Evolutionary conservation across 2,113 vertebrate species (phyloP).

Genomic region (Peucedramus taeniatus): DNA sequence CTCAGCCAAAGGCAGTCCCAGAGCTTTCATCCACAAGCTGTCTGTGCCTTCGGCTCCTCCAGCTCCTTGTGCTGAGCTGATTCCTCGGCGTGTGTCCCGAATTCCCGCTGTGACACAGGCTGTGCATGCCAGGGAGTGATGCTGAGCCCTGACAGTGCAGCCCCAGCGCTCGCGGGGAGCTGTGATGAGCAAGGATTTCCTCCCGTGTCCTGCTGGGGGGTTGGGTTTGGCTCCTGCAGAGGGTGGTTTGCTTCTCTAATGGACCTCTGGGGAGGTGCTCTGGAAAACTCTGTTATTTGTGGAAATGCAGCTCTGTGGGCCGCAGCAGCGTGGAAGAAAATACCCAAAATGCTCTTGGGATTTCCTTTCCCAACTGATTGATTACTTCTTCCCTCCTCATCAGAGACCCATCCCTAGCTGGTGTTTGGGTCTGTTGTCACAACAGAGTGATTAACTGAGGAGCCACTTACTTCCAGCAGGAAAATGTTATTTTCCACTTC

Average conservation of each 20-base stretch:
- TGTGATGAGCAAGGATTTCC: background rate
- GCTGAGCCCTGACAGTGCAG: background rate
- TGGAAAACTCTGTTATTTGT: background rate
- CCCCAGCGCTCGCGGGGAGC: rapidly evolving
- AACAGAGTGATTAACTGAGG: slow-evolving; percentile 11
- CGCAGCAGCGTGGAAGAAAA: background rate
- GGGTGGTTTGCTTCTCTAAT: background rate
- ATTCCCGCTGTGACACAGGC: background rate
- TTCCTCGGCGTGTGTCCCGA: rapidly evolving
- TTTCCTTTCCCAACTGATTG: slow-evolving; percentile 37
- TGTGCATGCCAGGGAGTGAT: background rate
- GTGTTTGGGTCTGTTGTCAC: slow-evolving; percentile 15
- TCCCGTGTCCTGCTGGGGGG: background rate
- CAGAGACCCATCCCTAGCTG: rapidly evolving
- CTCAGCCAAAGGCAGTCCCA: background rate
- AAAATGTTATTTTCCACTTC: background rate
- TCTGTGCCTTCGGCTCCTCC: background rate
- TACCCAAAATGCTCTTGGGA: background rate
- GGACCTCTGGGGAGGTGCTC: background rate
- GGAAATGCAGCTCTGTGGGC: background rate
- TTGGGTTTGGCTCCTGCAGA: background rate
- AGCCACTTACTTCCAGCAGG: slow-evolving; percentile 14
- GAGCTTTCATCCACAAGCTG: background rate
- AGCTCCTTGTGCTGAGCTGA: background rate
- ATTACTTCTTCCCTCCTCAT: background rate